Percentiles rank a stretch among this genome's conserved stretches.
Evolutionary conservation across 2,888 invertebrate species (phyloP).

Genomic region (Scrobipalpa costella): DNA sequence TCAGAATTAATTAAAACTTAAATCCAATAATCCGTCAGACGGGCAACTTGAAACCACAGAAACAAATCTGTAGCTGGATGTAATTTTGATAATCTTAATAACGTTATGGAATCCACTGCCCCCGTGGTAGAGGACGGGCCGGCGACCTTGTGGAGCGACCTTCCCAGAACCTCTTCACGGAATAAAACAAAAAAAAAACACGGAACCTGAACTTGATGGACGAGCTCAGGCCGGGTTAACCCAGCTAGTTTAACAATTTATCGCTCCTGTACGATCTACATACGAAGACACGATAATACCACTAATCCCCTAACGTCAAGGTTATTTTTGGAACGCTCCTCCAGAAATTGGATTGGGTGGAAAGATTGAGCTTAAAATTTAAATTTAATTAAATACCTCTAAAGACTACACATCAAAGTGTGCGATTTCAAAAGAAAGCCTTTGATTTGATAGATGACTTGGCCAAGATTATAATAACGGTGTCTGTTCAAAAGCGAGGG

Average conservation of each 20-base stretch:
- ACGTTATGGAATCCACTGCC: conserved; percentile 35
- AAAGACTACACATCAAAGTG: conserved; percentile 32
- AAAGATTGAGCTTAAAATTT: conserved; percentile 39
- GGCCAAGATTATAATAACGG: conserved; percentile 47
- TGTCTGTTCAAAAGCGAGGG: conserved; percentile 42
- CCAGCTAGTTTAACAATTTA: conserved; percentile 48
- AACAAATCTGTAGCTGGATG: conserved; percentile 32
- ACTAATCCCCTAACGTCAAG: conserved; percentile 49
- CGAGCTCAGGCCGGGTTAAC: conserved; percentile 46
- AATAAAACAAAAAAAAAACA: conserved; percentile 66
- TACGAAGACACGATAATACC: conserved; percentile 45
- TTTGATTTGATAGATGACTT: conserved; percentile 44
- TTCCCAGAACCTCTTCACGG: conserved; percentile 63
- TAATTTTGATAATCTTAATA: conserved; percentile 45
- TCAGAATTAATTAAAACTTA: conserved; percentile 31
- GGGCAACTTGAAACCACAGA: conserved; percentile 36
- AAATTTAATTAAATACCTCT: conserved; percentile 47
- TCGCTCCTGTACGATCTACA: conserved; percentile 54
- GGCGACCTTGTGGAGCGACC: conserved; percentile 68
- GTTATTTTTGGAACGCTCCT: conserved; percentile 42
- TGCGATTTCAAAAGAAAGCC: conserved; percentile 46
- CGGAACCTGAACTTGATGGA: conserved; percentile 49
- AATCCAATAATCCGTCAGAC: conserved; percentile 30
- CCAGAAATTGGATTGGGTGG: conserved; percentile 31
- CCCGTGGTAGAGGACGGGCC: conserved; percentile 40